These are phyloP conservation scores for Erpetoichthys calabaricus DNA, from an alignment of 2,797 vertebrate species.

Conservation along the genomic window DNA sequence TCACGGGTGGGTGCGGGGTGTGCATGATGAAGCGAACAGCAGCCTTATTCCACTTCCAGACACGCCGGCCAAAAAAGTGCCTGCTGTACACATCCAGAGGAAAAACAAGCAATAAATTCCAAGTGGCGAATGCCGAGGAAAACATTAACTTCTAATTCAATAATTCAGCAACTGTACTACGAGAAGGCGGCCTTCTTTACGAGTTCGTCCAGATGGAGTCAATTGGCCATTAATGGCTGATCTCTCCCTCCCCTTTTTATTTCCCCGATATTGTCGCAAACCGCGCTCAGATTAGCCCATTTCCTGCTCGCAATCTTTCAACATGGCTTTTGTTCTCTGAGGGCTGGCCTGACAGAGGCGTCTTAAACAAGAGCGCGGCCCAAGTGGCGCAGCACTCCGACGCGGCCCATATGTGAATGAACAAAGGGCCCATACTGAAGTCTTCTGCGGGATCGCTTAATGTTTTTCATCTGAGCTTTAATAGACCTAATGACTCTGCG, in stretches of 20 bases:
- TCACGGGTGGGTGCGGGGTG: too few relatives aligned
- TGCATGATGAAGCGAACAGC: not conserved
- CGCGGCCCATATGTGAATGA: slow-evolving; percentile 70
- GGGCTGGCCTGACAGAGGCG: slow-evolving; percentile 54
- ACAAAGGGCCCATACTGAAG: slow-evolving; percentile 67
- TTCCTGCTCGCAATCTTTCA: slow-evolving; percentile 69
- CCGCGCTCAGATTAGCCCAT: slow-evolving; percentile 65
- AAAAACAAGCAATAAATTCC: slow-evolving; percentile 58
- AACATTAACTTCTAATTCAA: slow-evolving; percentile 66
- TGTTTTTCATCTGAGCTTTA: slow-evolving; percentile 85
- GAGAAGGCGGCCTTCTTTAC: slow-evolving; percentile 48
- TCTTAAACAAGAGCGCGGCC: slow-evolving; percentile 69
- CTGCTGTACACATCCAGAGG: slow-evolving; percentile 36
- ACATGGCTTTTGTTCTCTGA: slow-evolving; percentile 70
- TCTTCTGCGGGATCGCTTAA: slow-evolving; percentile 79
- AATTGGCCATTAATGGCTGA: slow-evolving; percentile 62
- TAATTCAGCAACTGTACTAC: slow-evolving; percentile 57
- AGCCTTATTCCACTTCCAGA: not conserved
- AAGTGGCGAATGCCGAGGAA: slow-evolving; percentile 53
- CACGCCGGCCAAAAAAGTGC: not conserved
- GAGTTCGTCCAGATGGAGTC: slow-evolving; percentile 60
- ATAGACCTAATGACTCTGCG: slow-evolving; percentile 80
- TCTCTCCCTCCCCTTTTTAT: slow-evolving; percentile 59
- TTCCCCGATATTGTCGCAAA: slow-evolving; percentile 68
- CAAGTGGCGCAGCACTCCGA: slow-evolving; percentile 55